Evolutionary conservation across 2,113 vertebrate genomes (phyloP), one percentile per base, ranked within the genome.

Genomic region (Furnarius figulus): DNA sequence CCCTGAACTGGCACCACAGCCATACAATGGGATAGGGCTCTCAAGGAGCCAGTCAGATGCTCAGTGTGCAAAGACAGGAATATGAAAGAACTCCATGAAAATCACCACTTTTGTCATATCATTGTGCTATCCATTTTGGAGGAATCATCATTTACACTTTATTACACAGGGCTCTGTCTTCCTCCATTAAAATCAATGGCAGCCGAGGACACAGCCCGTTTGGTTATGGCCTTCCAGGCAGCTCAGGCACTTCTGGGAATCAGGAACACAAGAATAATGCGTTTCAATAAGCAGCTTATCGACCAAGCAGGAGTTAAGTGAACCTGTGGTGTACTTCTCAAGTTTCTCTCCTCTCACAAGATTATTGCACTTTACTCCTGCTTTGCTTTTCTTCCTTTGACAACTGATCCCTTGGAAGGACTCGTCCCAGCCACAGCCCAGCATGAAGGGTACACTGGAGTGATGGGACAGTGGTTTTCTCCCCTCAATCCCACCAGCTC

Each of bases 201-300:
- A 94, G 85, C 50, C 33, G 42, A 87, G 83, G 68, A 90, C 85
- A 81, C 95, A 89, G 71, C 39, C 59, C 14, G 7, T 5, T 90
- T 71, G 87, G 84, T 67, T 93, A 5, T 20, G 39, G 74, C 85
- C 74, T 94, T 91, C 90, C 85, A 85, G 77, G 83, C 91, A 86
- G 87, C 73, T 39, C 83, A 39, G 25, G 49, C 47, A 78, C 86
- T 95, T 78, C 89, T 96, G 93, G 95, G 93, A 93, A 87, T 93
- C 81, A 87, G 89, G 85, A 96, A 68, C 55, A 83, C 90, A 95
- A 94, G 96, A 98, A 76, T 78, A 94, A 93, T 93, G 90, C 7
- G 23, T 97, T 95, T 96, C 96, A 90, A 94, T 95, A 93, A 96
- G 95, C 85, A 90, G 80, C 93, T 87, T 93, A 90, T 96, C 44